Evolutionary conservation across 1,140 invertebrate species (phyloP).

Genomic region (Drosophila repletoides): DNA sequence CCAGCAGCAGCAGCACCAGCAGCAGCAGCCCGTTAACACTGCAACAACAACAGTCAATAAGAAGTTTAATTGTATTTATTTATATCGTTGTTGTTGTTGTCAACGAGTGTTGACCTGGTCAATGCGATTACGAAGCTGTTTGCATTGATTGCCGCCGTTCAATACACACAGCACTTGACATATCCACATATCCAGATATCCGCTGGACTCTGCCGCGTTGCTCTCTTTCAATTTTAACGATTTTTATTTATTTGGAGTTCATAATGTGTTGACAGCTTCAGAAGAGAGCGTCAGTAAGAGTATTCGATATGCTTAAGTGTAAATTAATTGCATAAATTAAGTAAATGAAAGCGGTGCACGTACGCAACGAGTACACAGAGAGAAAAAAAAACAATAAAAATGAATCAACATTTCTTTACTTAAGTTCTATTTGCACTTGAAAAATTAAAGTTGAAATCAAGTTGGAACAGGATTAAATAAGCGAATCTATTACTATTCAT

Average conservation of each 20-base stretch:
- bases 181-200: too few relatives aligned
- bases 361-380: background rate
- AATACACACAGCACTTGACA: conserved; percentile 56
- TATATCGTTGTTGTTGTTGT: conserved; percentile 46
- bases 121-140: conserved; percentile 69
- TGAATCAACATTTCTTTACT: too few relatives aligned
- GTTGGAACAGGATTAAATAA: too few relatives aligned
- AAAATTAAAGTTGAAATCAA: too few relatives aligned
- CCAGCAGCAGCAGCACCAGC: too few relatives aligned
- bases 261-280: conserved; percentile 63
- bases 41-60: conserved; percentile 44
- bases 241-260: conserved; percentile 58
- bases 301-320: conserved; percentile 58
- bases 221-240: conserved; percentile 35
- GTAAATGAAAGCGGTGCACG: conserved; percentile 44
- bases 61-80: conserved; percentile 67
- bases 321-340: conserved; percentile 81
- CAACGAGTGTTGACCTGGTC: conserved; percentile 44
- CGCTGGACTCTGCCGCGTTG: too few relatives aligned
- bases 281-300: background rate
- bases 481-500: too few relatives aligned
- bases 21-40: conserved; percentile 28
- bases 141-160: conserved; percentile 70
- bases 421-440: too few relatives aligned
- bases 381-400: too few relatives aligned